Percentiles rank a stretch among this genome's conserved stretches.
Evolutionary conservation across 35 echinoderm and acorn worm genomes (phyloP).

Genomic region (Eucidaris tribuloides): DNA sequence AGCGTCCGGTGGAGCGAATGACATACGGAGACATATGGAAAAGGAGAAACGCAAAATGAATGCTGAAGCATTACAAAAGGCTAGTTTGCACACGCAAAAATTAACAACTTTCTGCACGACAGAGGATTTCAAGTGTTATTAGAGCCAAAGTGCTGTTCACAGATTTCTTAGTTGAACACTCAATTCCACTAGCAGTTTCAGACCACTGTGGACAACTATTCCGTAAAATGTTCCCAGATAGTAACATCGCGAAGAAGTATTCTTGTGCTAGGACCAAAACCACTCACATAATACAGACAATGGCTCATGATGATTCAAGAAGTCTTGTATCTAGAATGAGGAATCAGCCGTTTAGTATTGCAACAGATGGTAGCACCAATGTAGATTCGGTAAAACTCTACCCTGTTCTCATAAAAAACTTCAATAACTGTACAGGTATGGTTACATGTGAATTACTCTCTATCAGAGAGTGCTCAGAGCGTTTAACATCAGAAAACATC

Average conservation of each 20-base stretch:
- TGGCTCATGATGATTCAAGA: constrained; percentile 32
- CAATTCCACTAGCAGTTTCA: constrained; percentile 17
- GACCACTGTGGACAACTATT: constrained; percentile 27
- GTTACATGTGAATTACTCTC: constrained; percentile 2
- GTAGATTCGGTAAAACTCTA: constrained; percentile 31
- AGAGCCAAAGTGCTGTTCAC: constrained; percentile 29
- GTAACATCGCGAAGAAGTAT: constrained; percentile 44
- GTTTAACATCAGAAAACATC: constrained; percentile 39
- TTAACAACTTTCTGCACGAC: not conserved
- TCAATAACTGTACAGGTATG: constrained; percentile 20
- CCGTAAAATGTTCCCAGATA: constrained; percentile 12
- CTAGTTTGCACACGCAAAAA: not conserved
- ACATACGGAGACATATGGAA: constrained; percentile 21
- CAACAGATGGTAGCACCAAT: constrained; percentile 60
- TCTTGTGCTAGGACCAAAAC: constrained; percentile 58
- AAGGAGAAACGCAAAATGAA: not conserved
- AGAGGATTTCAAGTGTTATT: constrained; percentile 9
- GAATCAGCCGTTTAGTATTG: constrained; percentile 31
- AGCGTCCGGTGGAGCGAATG: constrained; percentile 1
- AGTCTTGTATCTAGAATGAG: constrained; percentile 10
- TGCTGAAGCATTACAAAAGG: not conserved
- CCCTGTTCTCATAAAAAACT: constrained; percentile 38
- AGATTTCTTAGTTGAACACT: constrained; percentile 12
- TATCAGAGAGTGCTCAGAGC: constrained; percentile 32
- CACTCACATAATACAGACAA: constrained; percentile 5